Evolutionary conservation across 1,140 invertebrate genomes (phyloP).

Genomic region (Neodiprion pinetum): DNA sequence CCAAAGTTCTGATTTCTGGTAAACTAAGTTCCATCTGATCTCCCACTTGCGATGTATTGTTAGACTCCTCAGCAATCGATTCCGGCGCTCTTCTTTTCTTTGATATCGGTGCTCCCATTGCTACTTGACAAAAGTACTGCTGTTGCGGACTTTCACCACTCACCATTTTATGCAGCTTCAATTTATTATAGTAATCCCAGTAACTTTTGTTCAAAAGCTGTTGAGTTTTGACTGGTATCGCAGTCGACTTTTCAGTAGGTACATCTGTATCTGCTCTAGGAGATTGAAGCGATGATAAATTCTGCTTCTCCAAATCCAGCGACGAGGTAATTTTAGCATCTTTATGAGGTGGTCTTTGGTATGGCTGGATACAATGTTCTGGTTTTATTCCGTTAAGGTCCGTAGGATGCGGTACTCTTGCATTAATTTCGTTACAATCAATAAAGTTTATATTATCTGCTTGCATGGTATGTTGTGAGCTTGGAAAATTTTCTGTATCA

Average conservation of each 20-base stretch:
- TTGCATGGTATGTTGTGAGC: neutral
- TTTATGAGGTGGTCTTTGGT: neutral
- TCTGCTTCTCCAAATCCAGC: neutral
- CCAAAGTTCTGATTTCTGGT: conserved; percentile 38
- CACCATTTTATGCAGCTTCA: conserved; percentile 28
- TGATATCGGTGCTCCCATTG: conserved; percentile 30
- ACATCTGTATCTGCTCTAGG: conserved; percentile 21
- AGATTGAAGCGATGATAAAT: conserved; percentile 3
- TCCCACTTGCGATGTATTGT: neutral
- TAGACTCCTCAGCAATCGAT: neutral
- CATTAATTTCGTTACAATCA: neutral
- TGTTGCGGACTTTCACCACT: conserved; percentile 22
- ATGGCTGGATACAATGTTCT: neutral
- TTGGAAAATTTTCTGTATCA: neutral
- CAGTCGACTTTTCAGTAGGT: conserved; percentile 23
- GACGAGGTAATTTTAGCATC: neutral
- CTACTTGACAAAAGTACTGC: conserved; percentile 33
- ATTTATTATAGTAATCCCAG: conserved; percentile 50
- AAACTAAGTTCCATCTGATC: conserved; percentile 22
- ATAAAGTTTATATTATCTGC: neutral
- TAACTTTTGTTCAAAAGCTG: conserved; percentile 48
- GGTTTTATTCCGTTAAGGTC: neutral
- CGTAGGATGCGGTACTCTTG: neutral
- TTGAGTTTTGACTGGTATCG: conserved; percentile 47
- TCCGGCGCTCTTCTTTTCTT: conserved; percentile 29